Evolutionary conservation across 2,888 invertebrate genomes (phyloP), one percentile per base, ranked within the genome.

Genomic region (Eupelmus urozonus): DNA sequence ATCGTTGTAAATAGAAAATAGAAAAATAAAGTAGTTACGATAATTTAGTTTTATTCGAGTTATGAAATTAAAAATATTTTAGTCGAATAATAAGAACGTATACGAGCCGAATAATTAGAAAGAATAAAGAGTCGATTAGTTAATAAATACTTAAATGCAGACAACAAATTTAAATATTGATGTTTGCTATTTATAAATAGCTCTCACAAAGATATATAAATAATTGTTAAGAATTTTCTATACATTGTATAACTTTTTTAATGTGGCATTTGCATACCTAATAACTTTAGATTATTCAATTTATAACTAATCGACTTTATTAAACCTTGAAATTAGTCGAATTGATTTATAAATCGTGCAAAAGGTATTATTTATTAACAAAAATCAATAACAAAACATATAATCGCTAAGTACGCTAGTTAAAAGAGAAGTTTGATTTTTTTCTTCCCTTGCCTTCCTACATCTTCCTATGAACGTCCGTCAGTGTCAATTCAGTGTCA

Each of bases 401-500:
- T 16, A 45, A 51, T 27, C 20, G 7, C 9, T 2, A 66, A 66
- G 23, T 60, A 18, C 13, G 29, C 13, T 72, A 66, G 34, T 23
- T 71, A 29, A 59, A 55, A 42, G 13, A 70, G 18, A 70, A 70
- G n/a, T 40, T 60, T 53, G 7, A 42, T 51, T 74, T 72, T 62
- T 63, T 63, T 72, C 20, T 63, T 66, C 67, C 74, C 70, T 75
- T 78, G 75, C 67, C 75, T 78, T 78, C 67, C 60, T 69, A 65
- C 60, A 78, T 78, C 78, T 80, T 80, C 76, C 78, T 73, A 78
- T 59, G 27, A 73, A 80, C 76, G 70, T 76, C 76, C 79, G 62
- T 79, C 55, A 71, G 82, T 80, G 81, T 82, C 81, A 82, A 79
- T 80, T 81, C 78, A 81, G 82, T 82, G 81, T 82, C 81, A 82